Evolutionary conservation across 2,888 invertebrate species (phyloP).

Genomic region (Biston stratarius): DNA sequence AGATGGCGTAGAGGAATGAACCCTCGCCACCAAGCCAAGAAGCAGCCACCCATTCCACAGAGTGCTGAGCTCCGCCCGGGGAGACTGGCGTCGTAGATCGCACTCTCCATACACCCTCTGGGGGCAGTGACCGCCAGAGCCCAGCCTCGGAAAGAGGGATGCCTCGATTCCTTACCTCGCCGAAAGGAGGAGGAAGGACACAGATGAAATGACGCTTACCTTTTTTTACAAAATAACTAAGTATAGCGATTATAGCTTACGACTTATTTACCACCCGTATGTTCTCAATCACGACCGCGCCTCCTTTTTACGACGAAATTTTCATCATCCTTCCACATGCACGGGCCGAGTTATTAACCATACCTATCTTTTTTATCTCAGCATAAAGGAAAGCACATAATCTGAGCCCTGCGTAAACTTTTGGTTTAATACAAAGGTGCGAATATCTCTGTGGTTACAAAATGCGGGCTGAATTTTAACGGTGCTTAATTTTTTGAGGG

Average conservation of each 20-base stretch:
- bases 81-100: too few relatives aligned
- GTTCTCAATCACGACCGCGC: background rate
- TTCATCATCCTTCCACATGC: conserved; percentile 14
- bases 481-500: conserved; percentile 24
- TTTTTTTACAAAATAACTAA: too few relatives aligned
- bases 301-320: conserved; percentile 6
- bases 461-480: conserved; percentile 30
- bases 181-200: too few relatives aligned
- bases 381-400: conserved; percentile 22
- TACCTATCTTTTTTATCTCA: conserved; percentile 22
- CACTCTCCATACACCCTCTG: too few relatives aligned
- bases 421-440: conserved; percentile 29
- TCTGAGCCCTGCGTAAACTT: conserved; percentile 15
- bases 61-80: too few relatives aligned
- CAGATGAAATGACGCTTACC: too few relatives aligned
- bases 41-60: too few relatives aligned
- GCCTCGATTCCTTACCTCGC: too few relatives aligned
- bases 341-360: conserved; percentile 13
- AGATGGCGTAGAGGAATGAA: too few relatives aligned
- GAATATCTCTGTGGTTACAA: conserved; percentile 24
- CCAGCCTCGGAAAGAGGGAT: too few relatives aligned
- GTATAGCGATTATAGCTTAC: background rate
- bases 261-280: background rate
- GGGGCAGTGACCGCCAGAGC: too few relatives aligned
- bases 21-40: too few relatives aligned